Base-by-base conservation (phyloP, 2,113 vertebrate genomes). In the Oxygymnocypris stewartii region DNA sequence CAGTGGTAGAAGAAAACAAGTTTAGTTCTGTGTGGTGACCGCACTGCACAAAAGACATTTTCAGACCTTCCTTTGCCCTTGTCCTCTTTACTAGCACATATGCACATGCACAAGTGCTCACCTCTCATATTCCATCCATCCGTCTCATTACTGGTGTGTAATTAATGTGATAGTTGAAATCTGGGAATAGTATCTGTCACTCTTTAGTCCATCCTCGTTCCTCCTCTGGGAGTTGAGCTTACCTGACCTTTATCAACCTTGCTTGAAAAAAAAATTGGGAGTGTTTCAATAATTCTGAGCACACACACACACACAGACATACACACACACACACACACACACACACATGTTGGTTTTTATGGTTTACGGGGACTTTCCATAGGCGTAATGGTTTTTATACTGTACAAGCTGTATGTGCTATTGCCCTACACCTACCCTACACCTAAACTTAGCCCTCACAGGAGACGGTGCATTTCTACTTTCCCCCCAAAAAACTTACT, bases 101-200 rank as follows among this genome's bases (percentile, higher is more conserved):
- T 67, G 14, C 25, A 67, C 42, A 76, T 2, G 16, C 67, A 51
- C 54, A 37, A 42, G 37, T 18, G 11, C 51, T 73, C 76, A 54
- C 16, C 44, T 44, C 31, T 63, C 93, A 88, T 87, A n/a, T 28
- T 82, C 37, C 85, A 79, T 44, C 84, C 59, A 78, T 42, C 40
- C 71, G 7, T 59, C 61, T 85, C 42, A 79, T 78, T 81, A 37
- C 57, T 94, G 93, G 92, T 94, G 91, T 94, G 71, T 93, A 84
- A 88, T 82, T 88, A 89, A 86, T 87, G 71, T 85, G 74, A 79
- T 82, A 63, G 82, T 44, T 79, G 51, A 83, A 37, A 69, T 83
- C 86, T 84, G 79, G 79, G 87, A 84, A 86, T 80, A 80, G 42
- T 51, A 14, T 86, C 78, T 37, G 67, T 67, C 82, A 65, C 42